Percentiles rank a stretch among this genome's conserved stretches.
These are phyloP conservation scores for Cheilosia impressa DNA, from an alignment of 2,888 invertebrate species.

Conservation along the genomic window DNA sequence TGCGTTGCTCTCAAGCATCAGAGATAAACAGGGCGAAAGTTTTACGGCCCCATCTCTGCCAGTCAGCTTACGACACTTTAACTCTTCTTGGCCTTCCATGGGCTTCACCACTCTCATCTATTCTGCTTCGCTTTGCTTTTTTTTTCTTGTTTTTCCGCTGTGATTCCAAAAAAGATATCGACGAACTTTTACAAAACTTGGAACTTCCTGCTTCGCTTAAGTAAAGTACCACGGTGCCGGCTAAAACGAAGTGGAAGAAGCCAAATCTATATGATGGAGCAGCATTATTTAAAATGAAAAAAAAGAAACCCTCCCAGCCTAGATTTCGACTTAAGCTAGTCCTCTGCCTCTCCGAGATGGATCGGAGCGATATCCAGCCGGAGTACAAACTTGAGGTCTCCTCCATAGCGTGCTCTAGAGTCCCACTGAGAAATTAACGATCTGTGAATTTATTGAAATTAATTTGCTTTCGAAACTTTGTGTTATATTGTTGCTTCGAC, in stretches of 20 bases:
- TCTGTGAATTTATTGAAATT: slow-evolving; percentile 73
- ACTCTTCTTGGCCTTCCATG: slow-evolving; percentile 57
- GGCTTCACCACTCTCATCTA: slow-evolving; percentile 41
- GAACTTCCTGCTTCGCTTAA: slow-evolving; percentile 53
- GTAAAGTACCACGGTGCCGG: slow-evolving; percentile 26
- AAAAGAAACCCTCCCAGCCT: slow-evolving; percentile 16
- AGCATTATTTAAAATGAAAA: background rate
- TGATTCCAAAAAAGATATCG: slow-evolving; percentile 46
- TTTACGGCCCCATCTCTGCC: slow-evolving; percentile 38
- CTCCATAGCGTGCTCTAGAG: background rate
- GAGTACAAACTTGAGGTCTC: slow-evolving; percentile 6
- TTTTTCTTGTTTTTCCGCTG: slow-evolving; percentile 1
- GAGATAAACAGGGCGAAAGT: slow-evolving; percentile 4
- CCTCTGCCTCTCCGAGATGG: slow-evolving; percentile 14
- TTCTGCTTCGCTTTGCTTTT: slow-evolving; percentile 12
- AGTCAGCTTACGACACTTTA: slow-evolving; percentile 63
- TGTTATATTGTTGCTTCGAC: background rate
- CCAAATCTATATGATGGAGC: background rate
- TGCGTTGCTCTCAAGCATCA: slow-evolving; percentile 50
- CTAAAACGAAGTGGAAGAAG: slow-evolving; percentile 8
- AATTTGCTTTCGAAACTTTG: slow-evolving; percentile 69
- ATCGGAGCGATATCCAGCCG: slow-evolving; percentile 18
- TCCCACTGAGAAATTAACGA: slow-evolving; percentile 62
- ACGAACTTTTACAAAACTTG: slow-evolving; percentile 58
- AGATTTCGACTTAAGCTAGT: slow-evolving; percentile 49